A percentile compares a stretch with the other conserved stretches of the same genome.
These are phyloP conservation scores for Tinamus major DNA, from an alignment of 2,797 vertebrate genomes.

Conservation along the genomic window DNA sequence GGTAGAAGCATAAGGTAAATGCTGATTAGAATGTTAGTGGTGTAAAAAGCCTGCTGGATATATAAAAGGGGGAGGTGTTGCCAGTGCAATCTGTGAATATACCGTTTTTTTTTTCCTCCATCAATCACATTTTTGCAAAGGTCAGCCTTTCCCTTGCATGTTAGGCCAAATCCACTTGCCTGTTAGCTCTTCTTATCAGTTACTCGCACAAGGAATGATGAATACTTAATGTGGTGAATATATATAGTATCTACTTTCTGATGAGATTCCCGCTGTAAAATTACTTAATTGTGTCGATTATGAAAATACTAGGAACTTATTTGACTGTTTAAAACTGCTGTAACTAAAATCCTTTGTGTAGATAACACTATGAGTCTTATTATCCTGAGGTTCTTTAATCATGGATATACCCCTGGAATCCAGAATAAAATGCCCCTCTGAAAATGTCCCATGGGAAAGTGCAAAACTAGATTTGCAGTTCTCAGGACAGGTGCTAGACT, in stretches of 20 bases:
- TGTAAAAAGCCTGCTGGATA: not conserved
- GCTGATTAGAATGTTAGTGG: constrained; percentile 1
- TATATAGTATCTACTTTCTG: constrained; percentile 29
- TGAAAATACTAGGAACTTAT: constrained; percentile 36
- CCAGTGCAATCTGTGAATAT: not conserved
- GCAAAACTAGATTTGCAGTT: not conserved
- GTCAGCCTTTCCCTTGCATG: not conserved
- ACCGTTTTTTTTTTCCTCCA: not conserved
- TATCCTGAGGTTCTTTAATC: not conserved
- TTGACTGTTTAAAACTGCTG: constrained; percentile 13
- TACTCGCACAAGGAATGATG: constrained; percentile 26
- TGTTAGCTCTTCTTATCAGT: constrained; percentile 38
- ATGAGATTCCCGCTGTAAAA: constrained; percentile 53
- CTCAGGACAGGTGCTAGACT: not conserved
- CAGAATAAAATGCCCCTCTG: not conserved
- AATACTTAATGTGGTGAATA: constrained; percentile 29
- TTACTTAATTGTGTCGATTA: constrained; percentile 55
- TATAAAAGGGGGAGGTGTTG: not conserved
- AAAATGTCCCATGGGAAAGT: not conserved
- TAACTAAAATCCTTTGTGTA: constrained; percentile 8
- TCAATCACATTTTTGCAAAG: constrained; percentile 5
- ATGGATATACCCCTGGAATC: not conserved
- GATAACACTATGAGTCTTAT: not conserved
- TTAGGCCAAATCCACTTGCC: constrained; percentile 15
- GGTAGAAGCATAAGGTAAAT: not conserved